Evolutionary conservation across 2,113 vertebrate genomes (phyloP).

Genomic region (Gadus chalcogrammus): DNA sequence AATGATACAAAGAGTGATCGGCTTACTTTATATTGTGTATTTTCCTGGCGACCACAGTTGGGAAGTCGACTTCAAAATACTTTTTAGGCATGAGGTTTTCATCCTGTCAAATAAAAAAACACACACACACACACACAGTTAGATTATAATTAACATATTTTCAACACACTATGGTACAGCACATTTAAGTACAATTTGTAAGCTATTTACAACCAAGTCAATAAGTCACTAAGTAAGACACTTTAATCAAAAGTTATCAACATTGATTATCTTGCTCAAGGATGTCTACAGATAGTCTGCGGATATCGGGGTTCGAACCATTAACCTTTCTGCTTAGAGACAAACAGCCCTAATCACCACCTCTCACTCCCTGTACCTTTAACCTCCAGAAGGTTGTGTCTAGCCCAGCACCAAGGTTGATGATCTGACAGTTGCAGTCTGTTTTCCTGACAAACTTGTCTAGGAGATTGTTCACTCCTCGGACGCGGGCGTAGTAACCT

Average conservation of each 20-base stretch:
- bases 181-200: no score
- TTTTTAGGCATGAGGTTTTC: constrained; percentile 90
- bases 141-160: no score
- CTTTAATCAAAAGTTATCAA: no score
- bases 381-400: constrained; percentile 96
- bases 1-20: not conserved
- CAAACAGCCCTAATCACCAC: no score
- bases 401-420: constrained; percentile 93
- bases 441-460: constrained; percentile 87
- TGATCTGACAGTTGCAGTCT: constrained; percentile 84
- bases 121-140: constrained; percentile 13
- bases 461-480: constrained; percentile 82
- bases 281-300: no score
- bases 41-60: constrained; percentile 89
- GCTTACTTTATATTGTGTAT: constrained; percentile 94
- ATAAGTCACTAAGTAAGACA: no score
- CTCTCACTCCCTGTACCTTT: constrained; percentile 73
- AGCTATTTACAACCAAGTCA: no score
- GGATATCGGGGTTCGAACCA: no score
- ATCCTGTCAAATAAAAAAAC: constrained; percentile 73
- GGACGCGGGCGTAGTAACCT: constrained; percentile 96
- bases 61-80: constrained; percentile 97
- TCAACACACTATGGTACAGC: no score
- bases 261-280: no score
- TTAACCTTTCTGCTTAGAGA: no score